phyloP scores from a whole-genome alignment of 2,113 vertebrate species.

The Erinaceus europaeus region DNA sequence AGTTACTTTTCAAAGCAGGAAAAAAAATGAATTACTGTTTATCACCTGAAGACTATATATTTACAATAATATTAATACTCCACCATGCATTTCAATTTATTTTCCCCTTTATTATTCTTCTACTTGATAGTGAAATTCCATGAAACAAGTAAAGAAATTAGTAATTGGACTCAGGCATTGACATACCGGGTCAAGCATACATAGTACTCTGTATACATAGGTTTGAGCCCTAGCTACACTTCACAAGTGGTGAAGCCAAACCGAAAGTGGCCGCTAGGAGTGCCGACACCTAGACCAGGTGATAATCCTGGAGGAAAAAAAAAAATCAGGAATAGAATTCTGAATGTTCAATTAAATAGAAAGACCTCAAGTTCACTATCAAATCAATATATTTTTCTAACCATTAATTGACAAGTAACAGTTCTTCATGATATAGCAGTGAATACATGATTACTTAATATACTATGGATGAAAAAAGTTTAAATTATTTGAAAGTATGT shows the following conservation, averaged over 20 bases:
- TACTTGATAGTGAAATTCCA: neutral
- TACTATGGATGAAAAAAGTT: neutral
- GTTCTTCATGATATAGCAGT: neutral
- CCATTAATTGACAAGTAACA: neutral
- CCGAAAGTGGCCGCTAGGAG: too few relatives aligned
- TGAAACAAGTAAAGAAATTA: neutral
- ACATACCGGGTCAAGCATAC: neutral
- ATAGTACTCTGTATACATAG: neutral
- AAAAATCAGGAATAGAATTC: too few relatives aligned
- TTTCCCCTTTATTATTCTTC: neutral
- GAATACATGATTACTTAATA: neutral
- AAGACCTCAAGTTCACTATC: neutral
- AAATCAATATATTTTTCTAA: neutral
- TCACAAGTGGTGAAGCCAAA: too few relatives aligned
- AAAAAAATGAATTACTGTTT: neutral
- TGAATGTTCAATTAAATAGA: neutral
- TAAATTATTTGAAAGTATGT: neutral
- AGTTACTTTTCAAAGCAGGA: neutral
- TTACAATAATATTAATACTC: conserved; percentile 5
- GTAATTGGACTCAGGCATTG: neutral
- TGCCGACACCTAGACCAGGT: too few relatives aligned
- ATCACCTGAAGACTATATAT: neutral
- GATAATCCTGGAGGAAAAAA: too few relatives aligned
- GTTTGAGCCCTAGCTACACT: too few relatives aligned
- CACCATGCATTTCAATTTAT: neutral